A percentile compares a stretch with the other conserved stretches of the same genome.
Conservation (phyloP, 2,797 vertebrate species). For the Acipenser ruthenus region DNA sequence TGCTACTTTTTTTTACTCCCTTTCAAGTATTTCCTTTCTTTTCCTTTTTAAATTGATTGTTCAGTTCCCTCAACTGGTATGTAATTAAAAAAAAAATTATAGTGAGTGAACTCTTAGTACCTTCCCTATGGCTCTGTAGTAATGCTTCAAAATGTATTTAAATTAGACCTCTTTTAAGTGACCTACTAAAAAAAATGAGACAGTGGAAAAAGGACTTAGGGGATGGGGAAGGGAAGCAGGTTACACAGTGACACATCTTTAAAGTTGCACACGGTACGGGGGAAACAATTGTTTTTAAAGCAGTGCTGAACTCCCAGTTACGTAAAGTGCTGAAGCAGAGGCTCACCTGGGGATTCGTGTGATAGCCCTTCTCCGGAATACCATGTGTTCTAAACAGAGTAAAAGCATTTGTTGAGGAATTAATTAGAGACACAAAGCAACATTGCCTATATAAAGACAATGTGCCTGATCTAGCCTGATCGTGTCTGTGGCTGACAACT, state of each 20-base stretch:
- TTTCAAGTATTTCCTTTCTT: conserved; percentile 13
- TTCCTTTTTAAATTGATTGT: conserved; percentile 12
- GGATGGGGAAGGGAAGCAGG: background rate
- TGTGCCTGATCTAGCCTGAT: too few relatives aligned
- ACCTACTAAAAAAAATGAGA: conserved; percentile 10
- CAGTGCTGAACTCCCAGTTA: background rate
- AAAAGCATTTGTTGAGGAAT: background rate
- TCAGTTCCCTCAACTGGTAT: conserved; percentile 14
- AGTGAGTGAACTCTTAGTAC: background rate
- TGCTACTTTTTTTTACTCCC: background rate
- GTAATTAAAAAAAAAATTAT: conserved; percentile 18
- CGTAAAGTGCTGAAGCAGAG: background rate
- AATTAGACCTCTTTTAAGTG: conserved; percentile 15
- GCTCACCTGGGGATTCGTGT: background rate
- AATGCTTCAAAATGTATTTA: conserved; percentile 7
- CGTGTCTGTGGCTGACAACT: too few relatives aligned
- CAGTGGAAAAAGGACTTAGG: background rate
- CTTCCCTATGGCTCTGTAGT: conserved; percentile 4
- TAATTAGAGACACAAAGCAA: background rate
- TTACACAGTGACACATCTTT: too few relatives aligned
- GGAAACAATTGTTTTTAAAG: too few relatives aligned
- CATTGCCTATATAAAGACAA: too few relatives aligned
- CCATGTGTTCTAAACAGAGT: background rate
- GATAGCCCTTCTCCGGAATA: background rate
- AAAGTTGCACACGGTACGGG: too few relatives aligned